phyloP scores from a whole-genome alignment of 1,140 invertebrate species.

The Solen grandis region DNA sequence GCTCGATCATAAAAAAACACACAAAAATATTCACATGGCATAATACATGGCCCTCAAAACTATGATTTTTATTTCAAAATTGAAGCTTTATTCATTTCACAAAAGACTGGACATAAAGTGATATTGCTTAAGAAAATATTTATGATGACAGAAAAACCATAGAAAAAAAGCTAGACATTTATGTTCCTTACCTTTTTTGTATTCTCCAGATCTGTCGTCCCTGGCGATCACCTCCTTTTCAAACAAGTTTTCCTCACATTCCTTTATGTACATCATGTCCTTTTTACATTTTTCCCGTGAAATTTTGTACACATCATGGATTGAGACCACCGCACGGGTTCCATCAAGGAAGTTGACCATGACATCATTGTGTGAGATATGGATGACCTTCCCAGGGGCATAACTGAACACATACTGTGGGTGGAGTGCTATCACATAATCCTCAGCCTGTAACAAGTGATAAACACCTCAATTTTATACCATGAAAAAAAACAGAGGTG shows the following conservation, averaged over 20 bases:
- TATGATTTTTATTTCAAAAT: not conserved
- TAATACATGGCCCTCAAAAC: not conserved
- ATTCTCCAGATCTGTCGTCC: slow-evolving; percentile 69
- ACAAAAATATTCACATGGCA: not conserved
- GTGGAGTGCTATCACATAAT: slow-evolving; percentile 71
- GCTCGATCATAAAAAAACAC: not conserved
- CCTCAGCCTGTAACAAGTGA: slow-evolving; percentile 56
- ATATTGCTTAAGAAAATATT: not conserved
- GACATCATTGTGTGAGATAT: slow-evolving; percentile 53
- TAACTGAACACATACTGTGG: slow-evolving; percentile 73
- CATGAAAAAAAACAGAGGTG: not conserved
- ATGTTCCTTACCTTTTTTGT: slow-evolving; percentile 67
- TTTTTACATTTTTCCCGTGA: slow-evolving; percentile 66
- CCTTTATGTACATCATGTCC: slow-evolving; percentile 69
- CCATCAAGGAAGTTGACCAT: slow-evolving; percentile 72
- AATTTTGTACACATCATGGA: slow-evolving; percentile 69
- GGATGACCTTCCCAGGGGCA: slow-evolving; percentile 69
- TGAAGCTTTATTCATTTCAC: not conserved
- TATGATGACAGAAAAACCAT: not conserved
- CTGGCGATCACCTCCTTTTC: slow-evolving; percentile 72
- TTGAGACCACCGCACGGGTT: slow-evolving; percentile 45
- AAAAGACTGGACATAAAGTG: not conserved
- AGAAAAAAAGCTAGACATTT: too few relatives aligned
- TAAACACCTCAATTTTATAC: not conserved
- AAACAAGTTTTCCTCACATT: slow-evolving; percentile 65